A percentile compares a stretch with the other conserved stretches of the same genome.
phyloP scores from a whole-genome alignment of 2,888 invertebrate genomes.

The Cheilosia grossa region DNA sequence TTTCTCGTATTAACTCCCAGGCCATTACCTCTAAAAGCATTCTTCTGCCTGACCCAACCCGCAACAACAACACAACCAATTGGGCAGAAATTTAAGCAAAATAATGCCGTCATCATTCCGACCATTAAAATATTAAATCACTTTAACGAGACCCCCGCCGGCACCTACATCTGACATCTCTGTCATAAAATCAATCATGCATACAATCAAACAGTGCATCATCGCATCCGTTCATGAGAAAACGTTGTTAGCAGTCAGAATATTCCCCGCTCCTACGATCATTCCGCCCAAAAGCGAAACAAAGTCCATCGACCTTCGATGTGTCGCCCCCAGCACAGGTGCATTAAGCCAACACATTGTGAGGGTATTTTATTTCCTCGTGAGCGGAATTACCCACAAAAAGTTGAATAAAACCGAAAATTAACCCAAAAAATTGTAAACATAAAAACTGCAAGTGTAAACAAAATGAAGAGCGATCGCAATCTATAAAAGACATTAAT shows the following conservation, averaged over 20 bases:
- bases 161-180: neutral
- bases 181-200: neutral
- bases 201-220: neutral
- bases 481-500: neutral
- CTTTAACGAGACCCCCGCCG: neutral
- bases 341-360: neutral
- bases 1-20: too few relatives aligned
- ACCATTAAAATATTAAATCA: neutral
- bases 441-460: conserved; percentile 1
- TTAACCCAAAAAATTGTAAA: neutral
- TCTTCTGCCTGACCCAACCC: neutral
- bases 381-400: neutral
- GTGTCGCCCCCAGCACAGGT: neutral
- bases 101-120: neutral
- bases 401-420: neutral
- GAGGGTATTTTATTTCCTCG: neutral
- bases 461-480: neutral
- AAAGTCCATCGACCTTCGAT: conserved; percentile 1
- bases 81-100: neutral
- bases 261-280: neutral
- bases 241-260: neutral
- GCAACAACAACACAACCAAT: neutral
- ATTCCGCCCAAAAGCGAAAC: neutral
- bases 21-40: too few relatives aligned
- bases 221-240: neutral